These are phyloP conservation scores for Megaptera novaeangliae DNA, from an alignment of 2,113 vertebrate genomes.

Conservation along the genomic window DNA sequence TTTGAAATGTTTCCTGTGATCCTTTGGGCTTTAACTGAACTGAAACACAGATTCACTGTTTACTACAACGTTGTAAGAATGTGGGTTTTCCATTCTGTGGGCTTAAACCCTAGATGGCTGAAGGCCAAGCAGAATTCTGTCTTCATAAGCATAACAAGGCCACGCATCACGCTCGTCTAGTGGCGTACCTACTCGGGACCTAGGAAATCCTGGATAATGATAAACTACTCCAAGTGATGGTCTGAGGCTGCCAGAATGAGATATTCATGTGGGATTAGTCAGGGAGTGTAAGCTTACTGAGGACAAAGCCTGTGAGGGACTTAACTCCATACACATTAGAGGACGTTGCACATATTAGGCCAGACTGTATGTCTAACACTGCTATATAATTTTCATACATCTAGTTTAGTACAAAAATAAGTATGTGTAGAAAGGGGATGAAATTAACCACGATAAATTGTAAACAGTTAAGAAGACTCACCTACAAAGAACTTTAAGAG, in stretches of 20 bases:
- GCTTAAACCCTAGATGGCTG: neutral
- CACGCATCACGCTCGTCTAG: neutral
- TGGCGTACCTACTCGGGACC: neutral
- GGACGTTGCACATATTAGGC: neutral
- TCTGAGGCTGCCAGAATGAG: neutral
- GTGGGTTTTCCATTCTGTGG: neutral
- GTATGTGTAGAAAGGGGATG: neutral
- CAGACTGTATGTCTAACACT: neutral
- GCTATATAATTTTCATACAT: neutral
- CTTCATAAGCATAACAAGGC: neutral
- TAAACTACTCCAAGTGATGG: neutral
- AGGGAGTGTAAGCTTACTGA: neutral
- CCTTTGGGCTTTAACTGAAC: neutral
- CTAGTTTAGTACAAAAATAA: neutral
- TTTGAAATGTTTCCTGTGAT: neutral
- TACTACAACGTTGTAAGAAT: neutral
- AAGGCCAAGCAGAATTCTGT: neutral
- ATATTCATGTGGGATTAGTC: neutral
- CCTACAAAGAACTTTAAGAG: neutral
- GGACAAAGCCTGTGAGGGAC: neutral
- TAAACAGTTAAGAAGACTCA: neutral
- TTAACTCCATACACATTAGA: neutral
- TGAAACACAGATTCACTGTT: neutral
- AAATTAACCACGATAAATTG: conserved; percentile 2
- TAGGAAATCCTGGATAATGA: neutral